Percentiles rank a stretch among this genome's conserved stretches.
Conservation (phyloP, 2,113 vertebrate species). For the Sturnira hondurensis region DNA sequence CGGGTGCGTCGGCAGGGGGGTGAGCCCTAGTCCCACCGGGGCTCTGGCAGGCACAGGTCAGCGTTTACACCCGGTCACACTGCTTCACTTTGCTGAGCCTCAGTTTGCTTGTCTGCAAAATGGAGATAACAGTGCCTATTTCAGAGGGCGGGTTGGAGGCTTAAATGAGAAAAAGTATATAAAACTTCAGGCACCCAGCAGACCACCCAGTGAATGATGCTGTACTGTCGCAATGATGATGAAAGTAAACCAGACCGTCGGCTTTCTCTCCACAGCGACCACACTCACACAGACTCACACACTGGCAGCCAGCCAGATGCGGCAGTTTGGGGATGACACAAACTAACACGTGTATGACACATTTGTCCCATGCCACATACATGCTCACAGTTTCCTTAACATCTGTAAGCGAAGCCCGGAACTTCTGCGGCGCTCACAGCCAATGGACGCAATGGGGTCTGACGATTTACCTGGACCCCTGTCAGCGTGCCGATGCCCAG, state of each 20-base stretch:
- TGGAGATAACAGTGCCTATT: background rate
- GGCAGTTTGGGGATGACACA: background rate
- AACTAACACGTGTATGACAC: background rate
- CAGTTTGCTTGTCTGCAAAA: conserved; percentile 26
- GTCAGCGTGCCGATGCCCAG: background rate
- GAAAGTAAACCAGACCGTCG: conserved; percentile 24
- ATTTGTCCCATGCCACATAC: background rate
- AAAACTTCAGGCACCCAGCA: background rate
- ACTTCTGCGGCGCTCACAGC: background rate
- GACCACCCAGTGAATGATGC: background rate
- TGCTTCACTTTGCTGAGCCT: background rate
- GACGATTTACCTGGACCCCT: background rate
- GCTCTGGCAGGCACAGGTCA: background rate
- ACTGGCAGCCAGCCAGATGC: background rate
- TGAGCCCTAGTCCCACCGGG: background rate
- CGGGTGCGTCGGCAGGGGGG: background rate
- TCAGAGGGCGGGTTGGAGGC: background rate
- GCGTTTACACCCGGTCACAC: background rate
- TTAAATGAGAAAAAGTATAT: background rate
- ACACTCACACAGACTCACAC: background rate
- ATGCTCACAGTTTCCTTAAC: background rate
- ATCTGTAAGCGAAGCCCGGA: background rate
- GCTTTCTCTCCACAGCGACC: background rate
- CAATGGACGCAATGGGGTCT: background rate
- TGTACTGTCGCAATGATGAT: background rate